Evolutionary conservation across 2,888 invertebrate genomes (phyloP).

Genomic region (Scotopteryx bipunctaria): DNA sequence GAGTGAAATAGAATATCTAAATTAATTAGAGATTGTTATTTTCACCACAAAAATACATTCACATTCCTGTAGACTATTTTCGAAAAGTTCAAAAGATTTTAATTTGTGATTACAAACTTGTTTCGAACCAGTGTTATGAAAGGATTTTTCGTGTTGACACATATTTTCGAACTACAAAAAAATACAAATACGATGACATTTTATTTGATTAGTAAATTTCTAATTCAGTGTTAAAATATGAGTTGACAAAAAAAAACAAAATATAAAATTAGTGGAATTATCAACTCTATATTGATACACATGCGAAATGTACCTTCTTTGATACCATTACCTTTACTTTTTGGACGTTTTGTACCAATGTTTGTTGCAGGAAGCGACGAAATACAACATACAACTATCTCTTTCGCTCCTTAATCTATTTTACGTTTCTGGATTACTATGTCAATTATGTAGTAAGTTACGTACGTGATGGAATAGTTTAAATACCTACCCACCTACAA

Average conservation of each 20-base stretch:
- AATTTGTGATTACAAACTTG: no score
- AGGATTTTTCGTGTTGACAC: no score
- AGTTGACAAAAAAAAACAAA: not conserved
- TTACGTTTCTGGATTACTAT: no score
- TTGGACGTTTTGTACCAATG: slow-evolving; percentile 42
- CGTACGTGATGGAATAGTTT: not conserved
- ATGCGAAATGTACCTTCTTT: slow-evolving; percentile 41
- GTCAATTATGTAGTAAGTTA: no score
- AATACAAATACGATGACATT: no score
- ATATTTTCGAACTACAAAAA: no score
- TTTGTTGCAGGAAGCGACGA: slow-evolving; percentile 36
- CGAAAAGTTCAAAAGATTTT: not conserved
- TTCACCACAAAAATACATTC: not conserved
- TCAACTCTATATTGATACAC: slow-evolving; percentile 44
- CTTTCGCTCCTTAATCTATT: slow-evolving; percentile 15
- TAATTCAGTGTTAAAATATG: not conserved
- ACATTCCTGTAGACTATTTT: not conserved
- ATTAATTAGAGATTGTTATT: not conserved
- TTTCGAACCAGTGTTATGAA: no score
- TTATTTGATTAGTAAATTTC: no score
- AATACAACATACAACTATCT: slow-evolving; percentile 33
- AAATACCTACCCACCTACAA: no score
- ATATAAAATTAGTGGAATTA: slow-evolving; percentile 24
- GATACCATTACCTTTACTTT: slow-evolving; percentile 48
- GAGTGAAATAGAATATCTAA: not conserved